Percentiles rank a stretch among this genome's conserved stretches.
Conservation (phyloP, 2,113 vertebrate species). For the Girardinichthys multiradiatus region DNA sequence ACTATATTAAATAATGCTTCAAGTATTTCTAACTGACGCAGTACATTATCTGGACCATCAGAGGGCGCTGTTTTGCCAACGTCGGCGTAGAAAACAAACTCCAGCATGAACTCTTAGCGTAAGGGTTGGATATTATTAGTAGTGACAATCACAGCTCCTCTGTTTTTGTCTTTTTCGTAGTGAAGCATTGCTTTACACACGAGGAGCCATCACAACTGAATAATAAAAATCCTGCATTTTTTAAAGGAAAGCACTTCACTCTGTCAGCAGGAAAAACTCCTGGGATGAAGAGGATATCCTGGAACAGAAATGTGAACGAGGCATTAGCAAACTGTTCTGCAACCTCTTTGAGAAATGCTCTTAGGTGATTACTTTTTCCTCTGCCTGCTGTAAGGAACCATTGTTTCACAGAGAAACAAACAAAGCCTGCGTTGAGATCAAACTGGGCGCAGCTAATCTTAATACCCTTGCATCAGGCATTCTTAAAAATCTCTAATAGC, state of each 20-base stretch:
- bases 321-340: conserved; percentile 27
- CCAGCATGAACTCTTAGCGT: neutral
- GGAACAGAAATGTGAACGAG: conserved; percentile 5
- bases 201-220: neutral
- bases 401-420: conserved; percentile 74
- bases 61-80: conserved; percentile 51
- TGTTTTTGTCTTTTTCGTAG: neutral
- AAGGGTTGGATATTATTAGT: neutral
- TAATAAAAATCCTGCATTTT: neutral
- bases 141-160: neutral
- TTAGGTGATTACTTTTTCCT: conserved; percentile 51
- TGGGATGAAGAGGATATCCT: neutral
- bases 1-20: neutral
- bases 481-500: conserved; percentile 53
- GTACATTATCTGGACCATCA: conserved; percentile 48
- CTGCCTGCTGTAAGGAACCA: conserved; percentile 50
- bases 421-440: conserved; percentile 70
- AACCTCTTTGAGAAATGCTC: conserved; percentile 32
- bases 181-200: neutral
- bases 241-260: neutral
- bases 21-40: conserved; percentile 17
- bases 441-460: conserved; percentile 80
- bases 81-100: neutral
- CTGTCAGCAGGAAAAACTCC: neutral
- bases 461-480: conserved; percentile 78